Base-by-base conservation (phyloP, 1,140 invertebrate genomes). In the Anastatus disparis region DNA sequence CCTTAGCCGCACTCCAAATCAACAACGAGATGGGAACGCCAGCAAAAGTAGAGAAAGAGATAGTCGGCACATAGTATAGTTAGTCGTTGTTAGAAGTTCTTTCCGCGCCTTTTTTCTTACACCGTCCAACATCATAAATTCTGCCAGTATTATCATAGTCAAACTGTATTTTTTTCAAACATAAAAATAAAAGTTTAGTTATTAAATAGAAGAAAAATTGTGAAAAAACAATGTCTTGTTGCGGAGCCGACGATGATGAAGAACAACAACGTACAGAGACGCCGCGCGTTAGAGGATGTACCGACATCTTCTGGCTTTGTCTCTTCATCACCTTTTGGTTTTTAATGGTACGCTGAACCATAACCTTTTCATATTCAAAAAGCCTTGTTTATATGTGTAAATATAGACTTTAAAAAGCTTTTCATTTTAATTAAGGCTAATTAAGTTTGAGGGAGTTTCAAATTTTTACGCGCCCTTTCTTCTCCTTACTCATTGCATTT, bases 251-350 rank as follows among this genome's bases (percentile, higher is more conserved):
- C 22, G 83, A 85, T 46, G 65, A 74, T 40, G 82, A 85, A 35
- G 81, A 82, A 31, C 75, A 82, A 1, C 79, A 84, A 50, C 82
- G 83, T 70, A 75, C 77, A 3, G 82, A 81, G 69, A 78, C 83
- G 44, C 82, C 78, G 20, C 79, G 80, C n/a, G 84, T 87, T 6
- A 83, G 92, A 76, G 87, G 89, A 62, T 95, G 94, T 83, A 97
- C 96, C 3, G 96, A 97, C 87, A 89, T 95, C 15, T 87, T 94
- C 69, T 95, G 93, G 90, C 88, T 97, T 22, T 87, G 91, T 75
- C 82, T 95, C 73, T 97, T 94, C 80, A 88, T 95, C 65, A 78
- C 92, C 50, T 97, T 97, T 87, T 95, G 93, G 91, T 91, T 91
- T 81, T 87, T 96, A 72, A 93, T 97, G 95, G 95, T 97, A 88